Evolutionary conservation across 2,797 vertebrate species (phyloP), one percentile per base, ranked within the genome.

Genomic region (Halcyon smyrnensis): DNA sequence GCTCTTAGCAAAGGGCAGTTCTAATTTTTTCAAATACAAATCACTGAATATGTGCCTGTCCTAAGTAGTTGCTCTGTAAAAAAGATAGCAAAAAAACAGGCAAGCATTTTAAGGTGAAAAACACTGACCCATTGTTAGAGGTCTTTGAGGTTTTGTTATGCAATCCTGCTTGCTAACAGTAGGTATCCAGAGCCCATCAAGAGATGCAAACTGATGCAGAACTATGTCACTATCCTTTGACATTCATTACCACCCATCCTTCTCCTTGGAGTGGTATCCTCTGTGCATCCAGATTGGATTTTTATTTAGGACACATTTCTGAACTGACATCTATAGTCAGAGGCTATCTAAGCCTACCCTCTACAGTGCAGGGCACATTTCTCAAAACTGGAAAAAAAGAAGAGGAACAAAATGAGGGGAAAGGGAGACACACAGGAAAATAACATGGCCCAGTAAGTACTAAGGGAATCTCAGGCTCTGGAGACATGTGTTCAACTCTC

Each of bases 401-500:
- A 64, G 6, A 59, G 20, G 14, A 75, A 68, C 1, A 12, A 95
- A 91, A 60, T 19, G 5, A 5, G 14, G 15, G 2, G 0, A 67
- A 92, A 67, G 5, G 21, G 36, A 81, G 63, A 79, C 18, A 56
- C 4, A 62, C 5, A 69, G 30, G 53, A 79, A 87, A 81, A 63
- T 15, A 95, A 82, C 81, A 89, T 67, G 77, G 94, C 83, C 80
- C 87, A 89, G 39, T 84, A 60, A 74, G 46, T 84, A 95, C 50
- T 54, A 57, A 89, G 91, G 91, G 91, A 95, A 87, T 97, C 80
- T 82, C 65, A 48, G 75, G 57, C 96, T 95, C 93, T 89, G 69
- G 95, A 96, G 96, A 94, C 75, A 32, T 25, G 32, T 0, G 1
- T 95, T 97, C 93, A 90, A 62, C 64, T 87, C 93, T 95, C 95